Conservation (phyloP, 2,797 vertebrate species). For the Synaphobranchus kaupii region DNA sequence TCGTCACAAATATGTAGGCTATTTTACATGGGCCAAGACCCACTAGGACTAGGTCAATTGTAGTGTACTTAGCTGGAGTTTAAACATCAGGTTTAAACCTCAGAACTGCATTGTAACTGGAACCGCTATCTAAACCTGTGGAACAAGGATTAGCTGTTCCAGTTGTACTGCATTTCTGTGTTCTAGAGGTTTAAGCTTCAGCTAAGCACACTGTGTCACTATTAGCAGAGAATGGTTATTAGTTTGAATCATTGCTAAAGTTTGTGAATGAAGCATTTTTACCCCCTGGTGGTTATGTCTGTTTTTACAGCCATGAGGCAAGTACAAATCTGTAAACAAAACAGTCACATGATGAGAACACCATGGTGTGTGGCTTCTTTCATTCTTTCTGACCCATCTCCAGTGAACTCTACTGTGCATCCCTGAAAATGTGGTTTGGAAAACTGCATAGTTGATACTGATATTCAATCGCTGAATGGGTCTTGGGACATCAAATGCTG, state of each 20-base stretch:
- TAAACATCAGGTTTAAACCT: no score
- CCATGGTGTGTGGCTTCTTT: neutral
- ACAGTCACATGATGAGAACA: neutral
- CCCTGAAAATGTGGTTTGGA: neutral
- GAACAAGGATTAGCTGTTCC: no score
- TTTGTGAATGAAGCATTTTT: neutral
- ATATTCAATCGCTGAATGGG: neutral
- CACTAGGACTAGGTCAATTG: no score
- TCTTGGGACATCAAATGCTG: neutral
- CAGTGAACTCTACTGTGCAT: neutral
- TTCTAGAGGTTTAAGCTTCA: no score
- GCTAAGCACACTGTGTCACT: neutral
- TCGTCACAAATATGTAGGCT: neutral
- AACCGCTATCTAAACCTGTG: no score
- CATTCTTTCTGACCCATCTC: neutral
- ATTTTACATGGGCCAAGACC: neutral
- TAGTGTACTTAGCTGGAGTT: no score
- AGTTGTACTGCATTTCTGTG: no score
- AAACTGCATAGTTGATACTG: neutral
- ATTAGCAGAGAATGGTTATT: neutral
- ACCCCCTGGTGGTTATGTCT: neutral
- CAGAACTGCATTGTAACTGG: no score
- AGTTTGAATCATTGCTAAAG: neutral
- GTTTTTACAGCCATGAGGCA: neutral
- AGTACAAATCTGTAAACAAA: neutral